Evolutionary conservation across 2,888 invertebrate genomes (phyloP).

Genomic region (Pristionchus entomophagus): DNA sequence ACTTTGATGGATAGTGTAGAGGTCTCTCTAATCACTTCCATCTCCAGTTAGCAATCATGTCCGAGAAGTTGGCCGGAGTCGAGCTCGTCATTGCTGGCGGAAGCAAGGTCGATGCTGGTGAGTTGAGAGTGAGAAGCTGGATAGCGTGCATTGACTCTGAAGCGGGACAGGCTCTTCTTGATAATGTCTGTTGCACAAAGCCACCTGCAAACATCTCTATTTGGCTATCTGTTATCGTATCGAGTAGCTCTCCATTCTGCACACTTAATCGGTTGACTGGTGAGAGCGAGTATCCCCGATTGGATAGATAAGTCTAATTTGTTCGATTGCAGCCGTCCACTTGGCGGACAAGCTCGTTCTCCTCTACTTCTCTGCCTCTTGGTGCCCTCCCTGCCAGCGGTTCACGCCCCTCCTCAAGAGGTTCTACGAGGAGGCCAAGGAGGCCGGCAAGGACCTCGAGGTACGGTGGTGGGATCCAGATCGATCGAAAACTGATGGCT

Average conservation of each 20-base stretch:
- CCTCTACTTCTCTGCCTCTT: constrained; percentile 80
- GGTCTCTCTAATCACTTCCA: too few species aligned
- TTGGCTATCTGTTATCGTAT: too few species aligned
- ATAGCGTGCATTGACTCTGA: too few species aligned
- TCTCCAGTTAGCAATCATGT: constrained; percentile 8
- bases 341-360: constrained; percentile 76
- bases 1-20: not conserved
- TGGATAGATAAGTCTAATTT: too few species aligned
- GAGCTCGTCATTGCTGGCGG: constrained; percentile 34
- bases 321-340: constrained; percentile 61
- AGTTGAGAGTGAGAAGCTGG: too few species aligned
- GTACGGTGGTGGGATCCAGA: too few species aligned
- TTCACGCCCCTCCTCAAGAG: constrained; percentile 74
- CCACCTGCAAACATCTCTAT: too few species aligned
- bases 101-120: constrained; percentile 49
- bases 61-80: constrained; percentile 43
- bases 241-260: not conserved
- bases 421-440: constrained; percentile 69
- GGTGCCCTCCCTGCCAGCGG: constrained; percentile 77
- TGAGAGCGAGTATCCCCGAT: not conserved
- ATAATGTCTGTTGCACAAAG: too few species aligned
- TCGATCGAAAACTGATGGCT: too few species aligned
- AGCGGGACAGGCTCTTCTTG: too few species aligned
- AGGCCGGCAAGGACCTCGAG: constrained; percentile 70
- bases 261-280: not conserved